Evolutionary conservation across 2,888 invertebrate genomes (phyloP).

Genomic region (Drosophila putrida): DNA sequence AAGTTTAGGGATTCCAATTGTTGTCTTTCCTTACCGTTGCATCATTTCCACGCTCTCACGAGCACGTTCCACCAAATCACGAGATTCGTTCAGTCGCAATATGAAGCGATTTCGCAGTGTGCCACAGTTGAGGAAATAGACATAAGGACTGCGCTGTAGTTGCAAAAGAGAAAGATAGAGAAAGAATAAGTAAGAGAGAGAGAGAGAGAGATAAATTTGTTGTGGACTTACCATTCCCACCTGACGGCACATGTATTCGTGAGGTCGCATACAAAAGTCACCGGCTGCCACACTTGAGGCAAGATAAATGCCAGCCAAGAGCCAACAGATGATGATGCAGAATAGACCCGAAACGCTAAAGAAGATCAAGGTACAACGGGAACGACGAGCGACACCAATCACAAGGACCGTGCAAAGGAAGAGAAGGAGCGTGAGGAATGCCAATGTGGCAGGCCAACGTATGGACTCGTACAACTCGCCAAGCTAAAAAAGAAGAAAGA

Average conservation of each 20-base stretch:
- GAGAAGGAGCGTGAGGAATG: slow-evolving; percentile 84
- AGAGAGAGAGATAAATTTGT: background rate
- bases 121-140: slow-evolving; percentile 85
- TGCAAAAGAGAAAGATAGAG: slow-evolving; percentile 5
- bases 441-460: slow-evolving; percentile 85
- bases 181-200: background rate
- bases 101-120: slow-evolving; percentile 85
- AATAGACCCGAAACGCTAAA: slow-evolving; percentile 93
- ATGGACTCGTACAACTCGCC: slow-evolving; percentile 85
- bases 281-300: slow-evolving; percentile 93
- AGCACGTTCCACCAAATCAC: slow-evolving; percentile 85
- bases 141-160: slow-evolving; percentile 84
- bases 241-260: slow-evolving; percentile 86
- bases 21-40: slow-evolving; percentile 75
- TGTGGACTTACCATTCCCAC: slow-evolving; percentile 84
- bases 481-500: slow-evolving; percentile 64
- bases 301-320: slow-evolving; percentile 94
- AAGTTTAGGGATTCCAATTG: background rate
- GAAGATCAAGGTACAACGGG: slow-evolving; percentile 94
- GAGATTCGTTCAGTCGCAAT: slow-evolving; percentile 85
- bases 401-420: slow-evolving; percentile 85
- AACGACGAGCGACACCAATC: slow-evolving; percentile 86
- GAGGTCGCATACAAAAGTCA: slow-evolving; percentile 94
- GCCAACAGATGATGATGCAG: slow-evolving; percentile 89
- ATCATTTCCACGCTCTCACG: slow-evolving; percentile 83